Evolutionary conservation across 2,113 vertebrate species (phyloP).

Genomic region (Megalops atlanticus): DNA sequence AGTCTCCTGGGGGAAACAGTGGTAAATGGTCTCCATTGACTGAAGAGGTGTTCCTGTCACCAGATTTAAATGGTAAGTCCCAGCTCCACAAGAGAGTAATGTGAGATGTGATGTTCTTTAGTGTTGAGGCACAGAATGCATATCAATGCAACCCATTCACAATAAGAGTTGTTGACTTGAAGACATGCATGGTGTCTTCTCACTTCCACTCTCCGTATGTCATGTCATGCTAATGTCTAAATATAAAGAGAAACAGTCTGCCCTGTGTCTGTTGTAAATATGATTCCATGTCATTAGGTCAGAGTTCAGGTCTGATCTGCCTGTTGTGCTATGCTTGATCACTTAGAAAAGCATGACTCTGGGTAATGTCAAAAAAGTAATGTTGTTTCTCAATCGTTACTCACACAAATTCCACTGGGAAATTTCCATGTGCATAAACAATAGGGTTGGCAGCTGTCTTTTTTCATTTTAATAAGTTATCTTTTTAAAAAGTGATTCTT

Average conservation of each 20-base stretch:
- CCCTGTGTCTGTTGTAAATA: neutral
- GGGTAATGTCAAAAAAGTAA: too few relatives aligned
- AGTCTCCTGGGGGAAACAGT: too few relatives aligned
- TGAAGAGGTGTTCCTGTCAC: neutral
- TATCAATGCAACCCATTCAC: neutral
- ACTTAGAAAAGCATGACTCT: neutral
- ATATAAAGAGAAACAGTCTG: neutral
- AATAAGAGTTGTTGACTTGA: neutral
- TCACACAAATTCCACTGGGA: too few relatives aligned
- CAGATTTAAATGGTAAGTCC: neutral
- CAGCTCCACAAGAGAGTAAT: too few relatives aligned
- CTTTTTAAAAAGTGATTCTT: neutral
- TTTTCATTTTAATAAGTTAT: neutral
- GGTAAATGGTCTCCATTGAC: neutral
- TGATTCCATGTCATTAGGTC: neutral
- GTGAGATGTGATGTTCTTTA: neutral
- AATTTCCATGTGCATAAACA: too few relatives aligned
- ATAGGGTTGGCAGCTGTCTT: neutral
- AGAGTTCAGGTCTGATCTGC: neutral
- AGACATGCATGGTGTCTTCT: neutral
- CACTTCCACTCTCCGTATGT: neutral
- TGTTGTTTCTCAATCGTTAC: too few relatives aligned
- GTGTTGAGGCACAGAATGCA: too few relatives aligned
- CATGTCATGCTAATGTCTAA: neutral
- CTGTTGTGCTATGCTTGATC: neutral